These are phyloP conservation scores for Phataginus tetradactyla DNA, from an alignment of 2,797 vertebrate species.

Conservation along the genomic window DNA sequence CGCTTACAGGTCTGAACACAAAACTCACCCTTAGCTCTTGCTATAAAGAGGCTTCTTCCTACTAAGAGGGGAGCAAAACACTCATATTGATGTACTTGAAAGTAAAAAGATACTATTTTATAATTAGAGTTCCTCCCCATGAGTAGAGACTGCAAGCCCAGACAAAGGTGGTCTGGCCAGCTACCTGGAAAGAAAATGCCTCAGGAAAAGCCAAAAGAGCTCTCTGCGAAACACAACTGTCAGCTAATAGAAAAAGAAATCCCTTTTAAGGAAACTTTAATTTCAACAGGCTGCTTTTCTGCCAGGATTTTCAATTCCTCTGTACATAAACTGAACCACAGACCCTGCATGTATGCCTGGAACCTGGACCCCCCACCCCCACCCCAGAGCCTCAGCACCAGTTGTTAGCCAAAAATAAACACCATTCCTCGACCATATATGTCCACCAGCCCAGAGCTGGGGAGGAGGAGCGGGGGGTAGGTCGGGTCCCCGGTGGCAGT, in stretches of 20 bases:
- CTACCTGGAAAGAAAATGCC: neutral
- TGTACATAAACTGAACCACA: slow-evolving; percentile 42
- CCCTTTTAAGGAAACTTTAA: slow-evolving; percentile 83
- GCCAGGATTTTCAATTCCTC: slow-evolving; percentile 45
- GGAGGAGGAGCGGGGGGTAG: slow-evolving; percentile 83
- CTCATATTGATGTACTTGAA: neutral
- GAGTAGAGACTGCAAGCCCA: neutral
- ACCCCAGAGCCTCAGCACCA: slow-evolving; percentile 84
- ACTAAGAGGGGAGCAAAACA: neutral
- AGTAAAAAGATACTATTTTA: neutral
- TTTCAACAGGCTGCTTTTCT: slow-evolving; percentile 23
- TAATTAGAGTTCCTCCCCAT: neutral
- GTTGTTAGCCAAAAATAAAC: slow-evolving; percentile 94
- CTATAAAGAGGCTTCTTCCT: neutral
- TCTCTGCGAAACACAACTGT: neutral
- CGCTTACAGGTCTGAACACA: neutral
- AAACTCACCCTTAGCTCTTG: neutral
- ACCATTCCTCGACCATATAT: slow-evolving; percentile 94
- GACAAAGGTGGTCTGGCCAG: neutral
- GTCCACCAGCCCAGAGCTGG: slow-evolving; percentile 87
- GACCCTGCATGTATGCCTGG: neutral
- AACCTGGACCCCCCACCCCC: slow-evolving; percentile 79
- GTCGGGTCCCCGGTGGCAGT: slow-evolving; percentile 85
- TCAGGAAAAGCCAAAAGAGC: neutral
- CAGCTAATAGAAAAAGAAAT: slow-evolving; percentile 30